Conservation (phyloP, 2,797 vertebrate species). For the Spondyliosoma cantharus region DNA sequence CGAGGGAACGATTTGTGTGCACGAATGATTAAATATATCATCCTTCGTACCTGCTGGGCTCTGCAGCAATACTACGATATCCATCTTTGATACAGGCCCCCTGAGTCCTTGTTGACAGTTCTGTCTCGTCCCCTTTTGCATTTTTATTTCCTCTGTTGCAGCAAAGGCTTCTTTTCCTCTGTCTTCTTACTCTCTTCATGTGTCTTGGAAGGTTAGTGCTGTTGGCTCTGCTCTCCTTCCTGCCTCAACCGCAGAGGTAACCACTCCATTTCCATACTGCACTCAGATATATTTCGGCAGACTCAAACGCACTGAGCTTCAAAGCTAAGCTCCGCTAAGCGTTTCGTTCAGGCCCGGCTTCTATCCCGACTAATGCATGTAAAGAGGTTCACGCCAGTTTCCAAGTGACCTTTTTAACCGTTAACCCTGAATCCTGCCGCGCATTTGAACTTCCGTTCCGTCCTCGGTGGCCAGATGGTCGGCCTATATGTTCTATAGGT, state of each 20-base stretch:
- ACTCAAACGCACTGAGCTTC: constrained; percentile 64
- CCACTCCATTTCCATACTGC: constrained; percentile 41
- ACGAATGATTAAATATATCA: constrained; percentile 37
- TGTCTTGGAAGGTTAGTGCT: constrained; percentile 34
- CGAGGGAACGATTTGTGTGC: constrained; percentile 22
- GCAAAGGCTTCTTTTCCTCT: constrained; percentile 28
- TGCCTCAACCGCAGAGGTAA: constrained; percentile 41
- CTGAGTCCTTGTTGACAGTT: constrained; percentile 48
- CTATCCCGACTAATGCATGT: constrained; percentile 62
- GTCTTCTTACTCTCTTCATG: neutral
- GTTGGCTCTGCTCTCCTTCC: constrained; percentile 40
- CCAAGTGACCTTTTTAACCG: constrained; percentile 55
- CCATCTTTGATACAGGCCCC: constrained; percentile 32
- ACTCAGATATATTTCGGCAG: constrained; percentile 47
- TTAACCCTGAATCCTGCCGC: constrained; percentile 42
- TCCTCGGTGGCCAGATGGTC: constrained; percentile 39
- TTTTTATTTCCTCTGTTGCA: constrained; percentile 61
- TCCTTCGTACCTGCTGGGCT: constrained; percentile 38
- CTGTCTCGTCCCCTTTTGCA: constrained; percentile 38
- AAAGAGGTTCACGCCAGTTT: constrained; percentile 66
- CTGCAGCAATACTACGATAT: constrained; percentile 15
- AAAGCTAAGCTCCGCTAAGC: constrained; percentile 65
- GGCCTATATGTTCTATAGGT: constrained; percentile 29
- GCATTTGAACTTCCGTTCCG: constrained; percentile 38
- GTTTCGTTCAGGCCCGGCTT: constrained; percentile 52